Evolutionary conservation across 2,797 vertebrate species (phyloP), one percentile per base, ranked within the genome.

Genomic region (Ispidina picta): DNA sequence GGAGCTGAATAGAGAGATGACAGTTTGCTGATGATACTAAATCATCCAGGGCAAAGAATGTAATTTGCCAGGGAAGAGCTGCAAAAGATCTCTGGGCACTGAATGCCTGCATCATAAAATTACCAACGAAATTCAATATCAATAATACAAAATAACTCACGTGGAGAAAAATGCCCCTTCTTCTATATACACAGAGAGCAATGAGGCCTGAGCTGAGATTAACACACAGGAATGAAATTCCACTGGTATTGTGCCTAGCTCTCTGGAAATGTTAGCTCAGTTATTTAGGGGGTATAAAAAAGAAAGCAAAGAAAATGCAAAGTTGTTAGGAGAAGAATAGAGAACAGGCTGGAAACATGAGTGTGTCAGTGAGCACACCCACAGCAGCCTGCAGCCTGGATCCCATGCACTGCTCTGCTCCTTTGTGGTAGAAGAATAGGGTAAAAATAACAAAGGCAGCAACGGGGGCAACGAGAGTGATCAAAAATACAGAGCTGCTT

Each of bases 21-120:
- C 81, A 88, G 90, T 90, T 91, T 88, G 88, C 86, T 93, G 94
- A 73, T 58, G 74, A 76, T 54, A 93, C 58, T 93, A 94, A 94
- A 92, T 93, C 81, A 96, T 71, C 60, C 90, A 71, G 56, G 33
- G 88, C 86, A 86, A 91, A 88, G 86, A 93, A 91, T 62, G 78
- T 58, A 86, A 95, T 92, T 90, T 95, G 86, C 86, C 77, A 37
- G 17, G 75, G 79, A 90, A 91, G 94, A 90, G 58, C 92, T 91
- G 93, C 33, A 3, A 92, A 88, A 90, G 88, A 91, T 86, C 83
- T 88, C 81, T 84, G 88, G 78, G 88, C 86, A 76, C 8, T 66
- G 68, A 93, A 71, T 73, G 92, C 54, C 44, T 55, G 64, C 71
- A 66, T 74, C 90, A 52, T 82, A 79, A 91, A 94, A 95, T 89